Evolutionary conservation across 2,888 invertebrate species (phyloP).

Genomic region (Drosophila prostipennis): DNA sequence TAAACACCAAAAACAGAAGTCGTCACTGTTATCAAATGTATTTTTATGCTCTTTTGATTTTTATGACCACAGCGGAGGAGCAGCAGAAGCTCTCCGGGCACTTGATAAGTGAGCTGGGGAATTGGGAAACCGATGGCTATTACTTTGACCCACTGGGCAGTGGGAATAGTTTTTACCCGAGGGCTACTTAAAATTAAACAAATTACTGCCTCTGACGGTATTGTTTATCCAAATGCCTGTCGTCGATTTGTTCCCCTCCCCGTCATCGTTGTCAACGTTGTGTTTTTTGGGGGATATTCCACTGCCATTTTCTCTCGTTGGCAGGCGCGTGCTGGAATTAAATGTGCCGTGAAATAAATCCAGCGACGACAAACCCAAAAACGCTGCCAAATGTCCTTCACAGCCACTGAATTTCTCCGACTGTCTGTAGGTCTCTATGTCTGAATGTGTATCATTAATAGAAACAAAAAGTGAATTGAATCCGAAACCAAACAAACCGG

Average conservation of each 20-base stretch:
- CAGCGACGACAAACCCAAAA: slow-evolving; percentile 38
- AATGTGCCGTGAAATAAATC: slow-evolving; percentile 79
- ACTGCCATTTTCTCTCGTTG: slow-evolving; percentile 21
- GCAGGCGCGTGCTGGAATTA: slow-evolving; percentile 71
- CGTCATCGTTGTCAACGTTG: slow-evolving; percentile 40
- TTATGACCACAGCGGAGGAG: slow-evolving; percentile 68
- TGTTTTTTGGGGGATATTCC: slow-evolving; percentile 19
- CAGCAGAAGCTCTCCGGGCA: slow-evolving; percentile 48
- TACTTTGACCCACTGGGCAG: slow-evolving; percentile 30
- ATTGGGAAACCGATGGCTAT: slow-evolving; percentile 34
- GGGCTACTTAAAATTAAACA: slow-evolving; percentile 79
- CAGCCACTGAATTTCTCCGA: slow-evolving; percentile 26
- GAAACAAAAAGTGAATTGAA: slow-evolving; percentile 54
- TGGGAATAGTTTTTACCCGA: slow-evolving; percentile 46
- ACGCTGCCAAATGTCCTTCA: slow-evolving; percentile 44
- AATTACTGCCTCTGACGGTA: slow-evolving; percentile 55
- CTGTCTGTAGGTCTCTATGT: slow-evolving; percentile 1
- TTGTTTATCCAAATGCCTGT: slow-evolving; percentile 52
- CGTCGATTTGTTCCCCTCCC: slow-evolving; percentile 62
- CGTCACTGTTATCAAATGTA: slow-evolving; percentile 76
- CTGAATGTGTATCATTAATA: slow-evolving; percentile 47
- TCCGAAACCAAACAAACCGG: slow-evolving; percentile 39
- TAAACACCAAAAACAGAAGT: slow-evolving; percentile 56
- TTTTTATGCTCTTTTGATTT: slow-evolving; percentile 79
- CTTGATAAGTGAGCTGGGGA: slow-evolving; percentile 67